Conservation (phyloP, 1,140 invertebrate species). For the Penaeus vannamei region DNA sequence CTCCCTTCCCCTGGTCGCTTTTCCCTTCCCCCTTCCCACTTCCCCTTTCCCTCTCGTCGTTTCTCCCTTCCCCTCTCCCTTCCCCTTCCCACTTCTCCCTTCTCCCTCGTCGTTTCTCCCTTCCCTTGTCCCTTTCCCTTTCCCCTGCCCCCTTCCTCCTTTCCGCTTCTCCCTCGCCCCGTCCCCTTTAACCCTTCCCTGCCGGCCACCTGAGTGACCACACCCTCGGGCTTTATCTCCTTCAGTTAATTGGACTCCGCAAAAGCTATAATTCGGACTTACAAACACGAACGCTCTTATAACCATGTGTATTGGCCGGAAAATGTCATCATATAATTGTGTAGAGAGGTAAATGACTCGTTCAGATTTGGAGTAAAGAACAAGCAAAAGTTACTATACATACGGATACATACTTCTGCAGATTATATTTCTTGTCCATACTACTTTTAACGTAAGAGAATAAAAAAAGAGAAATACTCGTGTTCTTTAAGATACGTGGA, state of each 20-base stretch:
- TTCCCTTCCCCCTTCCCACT: neutral
- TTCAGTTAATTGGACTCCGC: neutral
- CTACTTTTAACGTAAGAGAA: too few species aligned
- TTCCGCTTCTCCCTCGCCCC: neutral
- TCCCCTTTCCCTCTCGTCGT: neutral
- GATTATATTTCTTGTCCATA: too few species aligned
- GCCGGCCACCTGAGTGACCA: neutral
- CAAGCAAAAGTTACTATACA: too few species aligned
- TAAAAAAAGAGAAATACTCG: too few species aligned
- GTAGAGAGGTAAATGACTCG: too few species aligned
- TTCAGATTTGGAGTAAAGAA: too few species aligned
- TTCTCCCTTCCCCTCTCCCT: neutral
- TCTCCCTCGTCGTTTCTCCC: neutral
- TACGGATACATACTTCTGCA: too few species aligned
- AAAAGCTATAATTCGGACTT: too few species aligned
- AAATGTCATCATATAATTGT: too few species aligned
- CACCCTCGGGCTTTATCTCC: constrained; percentile 7
- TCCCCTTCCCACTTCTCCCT: neutral
- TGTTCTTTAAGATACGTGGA: too few species aligned
- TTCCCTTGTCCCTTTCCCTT: neutral
- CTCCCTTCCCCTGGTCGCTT: neutral
- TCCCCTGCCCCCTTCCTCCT: neutral
- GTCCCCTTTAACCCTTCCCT: neutral
- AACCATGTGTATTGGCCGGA: too few species aligned
- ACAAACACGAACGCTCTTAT: too few species aligned